Evolutionary conservation across 2,888 invertebrate genomes (phyloP).

Genomic region (Rotaria macrura): DNA sequence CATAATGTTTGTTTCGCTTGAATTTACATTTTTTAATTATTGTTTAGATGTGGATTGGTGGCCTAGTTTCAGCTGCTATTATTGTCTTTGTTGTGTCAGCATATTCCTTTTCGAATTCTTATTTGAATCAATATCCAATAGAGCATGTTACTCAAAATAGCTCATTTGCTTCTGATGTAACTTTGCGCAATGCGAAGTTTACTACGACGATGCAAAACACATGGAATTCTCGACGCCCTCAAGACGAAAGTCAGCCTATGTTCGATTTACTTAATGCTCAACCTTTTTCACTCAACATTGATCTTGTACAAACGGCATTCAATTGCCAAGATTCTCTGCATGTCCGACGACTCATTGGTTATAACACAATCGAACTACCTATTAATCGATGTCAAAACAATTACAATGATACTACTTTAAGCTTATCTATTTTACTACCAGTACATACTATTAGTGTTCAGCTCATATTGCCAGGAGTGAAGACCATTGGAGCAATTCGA

Average conservation of each 20-base stretch:
- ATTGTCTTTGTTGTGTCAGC: not conserved
- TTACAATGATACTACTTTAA: not conserved
- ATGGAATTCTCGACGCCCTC: not conserved
- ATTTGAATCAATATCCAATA: not conserved
- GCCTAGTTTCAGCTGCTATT: not conserved
- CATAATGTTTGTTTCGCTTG: too few relatives aligned
- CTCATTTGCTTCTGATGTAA: not conserved
- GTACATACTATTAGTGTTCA: not conserved
- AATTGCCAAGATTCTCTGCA: not conserved
- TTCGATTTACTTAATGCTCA: not conserved
- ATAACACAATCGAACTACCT: not conserved
- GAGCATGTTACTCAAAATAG: not conserved
- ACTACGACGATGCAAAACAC: not conserved
- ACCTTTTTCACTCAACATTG: not conserved
- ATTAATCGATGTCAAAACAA: not conserved
- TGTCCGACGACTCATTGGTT: not conserved
- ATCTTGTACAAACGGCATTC: not conserved
- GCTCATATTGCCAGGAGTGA: not conserved
- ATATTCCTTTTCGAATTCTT: not conserved
- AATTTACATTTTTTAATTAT: not conserved
- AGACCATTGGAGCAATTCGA: not conserved
- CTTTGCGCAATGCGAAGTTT: not conserved
- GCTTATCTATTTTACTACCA: not conserved
- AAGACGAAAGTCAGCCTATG: too few relatives aligned
- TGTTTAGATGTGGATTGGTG: not conserved